Evolutionary conservation across 2,797 vertebrate genomes (phyloP).

Genomic region (Chromobotia macracanthus): DNA sequence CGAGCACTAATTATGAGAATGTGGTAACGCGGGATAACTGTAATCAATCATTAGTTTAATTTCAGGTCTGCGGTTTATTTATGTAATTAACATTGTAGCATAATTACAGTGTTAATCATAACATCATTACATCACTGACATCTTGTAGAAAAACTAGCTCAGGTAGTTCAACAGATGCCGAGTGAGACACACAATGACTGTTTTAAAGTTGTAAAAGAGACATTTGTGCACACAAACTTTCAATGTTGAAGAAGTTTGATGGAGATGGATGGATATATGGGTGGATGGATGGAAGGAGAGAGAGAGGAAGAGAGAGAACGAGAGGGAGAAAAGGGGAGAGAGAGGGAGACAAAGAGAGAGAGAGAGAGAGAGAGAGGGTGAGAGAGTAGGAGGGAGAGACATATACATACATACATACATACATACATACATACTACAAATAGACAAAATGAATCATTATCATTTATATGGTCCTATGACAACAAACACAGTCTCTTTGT

Average conservation of each 20-base stretch:
- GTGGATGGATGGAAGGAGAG: neutral
- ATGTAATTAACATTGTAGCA: constrained; percentile 31
- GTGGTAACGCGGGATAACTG: neutral
- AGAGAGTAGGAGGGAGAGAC: too few relatives aligned
- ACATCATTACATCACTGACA: constrained; percentile 29
- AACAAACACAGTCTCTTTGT: neutral
- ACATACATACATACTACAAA: too few relatives aligned
- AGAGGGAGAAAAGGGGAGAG: too few relatives aligned
- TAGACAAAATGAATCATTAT: neutral
- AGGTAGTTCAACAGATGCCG: constrained; percentile 5
- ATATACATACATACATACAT: too few relatives aligned
- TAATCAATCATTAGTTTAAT: constrained; percentile 44
- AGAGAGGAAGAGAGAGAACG: too few relatives aligned
- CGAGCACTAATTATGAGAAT: constrained; percentile 26
- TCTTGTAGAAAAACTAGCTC: neutral
- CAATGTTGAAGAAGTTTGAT: neutral
- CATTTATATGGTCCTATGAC: neutral
- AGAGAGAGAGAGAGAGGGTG: too few relatives aligned
- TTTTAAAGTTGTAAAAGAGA: neutral
- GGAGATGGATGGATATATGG: neutral
- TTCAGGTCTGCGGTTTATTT: constrained; percentile 33
- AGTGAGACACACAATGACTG: neutral
- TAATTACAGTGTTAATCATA: constrained; percentile 37
- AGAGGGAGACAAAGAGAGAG: too few relatives aligned
- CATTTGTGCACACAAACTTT: neutral